A percentile compares a stretch with the other conserved stretches of the same genome.
Conservation (phyloP, 2,888 invertebrate species). For the Hirtodrosophila histrioides region DNA sequence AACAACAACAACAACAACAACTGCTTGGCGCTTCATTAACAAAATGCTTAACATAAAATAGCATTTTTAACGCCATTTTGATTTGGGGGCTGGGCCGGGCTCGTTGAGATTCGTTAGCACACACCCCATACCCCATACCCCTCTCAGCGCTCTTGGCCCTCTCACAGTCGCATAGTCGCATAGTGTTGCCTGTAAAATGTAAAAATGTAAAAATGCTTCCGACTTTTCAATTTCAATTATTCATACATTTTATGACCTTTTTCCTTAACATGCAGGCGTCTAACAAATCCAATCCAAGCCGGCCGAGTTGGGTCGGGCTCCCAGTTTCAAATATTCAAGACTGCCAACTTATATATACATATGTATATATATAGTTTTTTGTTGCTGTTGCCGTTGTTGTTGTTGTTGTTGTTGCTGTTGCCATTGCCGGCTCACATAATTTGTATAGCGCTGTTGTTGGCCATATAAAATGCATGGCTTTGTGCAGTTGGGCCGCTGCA, state of each 20-base stretch:
- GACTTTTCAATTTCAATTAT: constrained; percentile 83
- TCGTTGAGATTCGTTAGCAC: constrained; percentile 39
- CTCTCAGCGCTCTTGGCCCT: too few relatives aligned
- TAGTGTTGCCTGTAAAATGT: constrained; percentile 10
- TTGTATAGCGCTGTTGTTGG: constrained; percentile 56
- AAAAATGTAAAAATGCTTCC: constrained; percentile 77
- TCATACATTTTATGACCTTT: constrained; percentile 79
- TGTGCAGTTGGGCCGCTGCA: constrained; percentile 45
- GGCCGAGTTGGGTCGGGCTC: constrained; percentile 9
- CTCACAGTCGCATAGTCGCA: too few relatives aligned
- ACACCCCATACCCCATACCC: constrained; percentile 1
- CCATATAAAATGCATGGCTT: constrained; percentile 74
- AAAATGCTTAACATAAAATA: constrained; percentile 73
- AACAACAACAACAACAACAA: constrained; percentile 11
- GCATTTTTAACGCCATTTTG: constrained; percentile 74
- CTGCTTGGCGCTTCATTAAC: constrained; percentile 61
- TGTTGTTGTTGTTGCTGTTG: constrained; percentile 7
- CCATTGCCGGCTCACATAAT: constrained; percentile 61
- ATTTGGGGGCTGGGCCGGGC: constrained; percentile 20
- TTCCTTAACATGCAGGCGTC: constrained; percentile 66
- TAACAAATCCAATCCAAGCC: constrained; percentile 55
- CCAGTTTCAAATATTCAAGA: constrained; percentile 78
- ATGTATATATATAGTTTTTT: constrained; percentile 37
- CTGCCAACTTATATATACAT: constrained; percentile 43
- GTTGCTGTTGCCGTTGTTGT: too few relatives aligned